These are phyloP conservation scores for Bothrops jararaca DNA, from an alignment of 2,113 vertebrate genomes.

Conservation along the genomic window DNA sequence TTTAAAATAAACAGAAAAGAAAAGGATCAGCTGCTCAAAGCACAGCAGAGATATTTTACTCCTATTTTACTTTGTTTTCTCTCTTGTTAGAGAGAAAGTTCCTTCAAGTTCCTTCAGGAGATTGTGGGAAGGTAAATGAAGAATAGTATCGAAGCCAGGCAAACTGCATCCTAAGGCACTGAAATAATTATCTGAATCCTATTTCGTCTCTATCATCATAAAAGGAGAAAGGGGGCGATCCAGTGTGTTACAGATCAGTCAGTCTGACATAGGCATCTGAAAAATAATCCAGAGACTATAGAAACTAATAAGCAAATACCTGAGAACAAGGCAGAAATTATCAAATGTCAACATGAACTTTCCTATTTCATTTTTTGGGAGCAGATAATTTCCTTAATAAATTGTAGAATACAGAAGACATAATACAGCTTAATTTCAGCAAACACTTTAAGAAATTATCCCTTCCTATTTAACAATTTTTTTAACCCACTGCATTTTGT, in stretches of 20 bases:
- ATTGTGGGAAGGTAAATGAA: not conserved
- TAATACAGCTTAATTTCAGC: not conserved
- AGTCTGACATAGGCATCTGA: not conserved
- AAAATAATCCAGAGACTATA: not conserved
- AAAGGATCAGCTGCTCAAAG: not conserved
- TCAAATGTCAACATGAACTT: not conserved
- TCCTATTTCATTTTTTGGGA: not conserved
- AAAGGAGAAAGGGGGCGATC: not conserved
- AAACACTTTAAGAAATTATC: not conserved
- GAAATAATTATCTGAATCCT: not conserved
- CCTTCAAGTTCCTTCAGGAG: not conserved
- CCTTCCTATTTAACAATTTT: not conserved
- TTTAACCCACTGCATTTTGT: not conserved
- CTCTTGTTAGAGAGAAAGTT: not conserved
- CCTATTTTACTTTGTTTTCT: not conserved
- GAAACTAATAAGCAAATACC: not conserved
- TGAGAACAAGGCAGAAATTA: not conserved
- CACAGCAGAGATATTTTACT: not conserved
- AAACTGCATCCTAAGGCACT: not conserved
- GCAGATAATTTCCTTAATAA: not conserved
- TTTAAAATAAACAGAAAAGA: not conserved
- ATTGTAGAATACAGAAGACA: not conserved
- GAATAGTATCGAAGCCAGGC: not conserved
- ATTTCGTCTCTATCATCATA: not conserved
- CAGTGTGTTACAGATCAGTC: not conserved